Conservation (phyloP, 2,113 vertebrate species). For the Mastomys coucha region DNA sequence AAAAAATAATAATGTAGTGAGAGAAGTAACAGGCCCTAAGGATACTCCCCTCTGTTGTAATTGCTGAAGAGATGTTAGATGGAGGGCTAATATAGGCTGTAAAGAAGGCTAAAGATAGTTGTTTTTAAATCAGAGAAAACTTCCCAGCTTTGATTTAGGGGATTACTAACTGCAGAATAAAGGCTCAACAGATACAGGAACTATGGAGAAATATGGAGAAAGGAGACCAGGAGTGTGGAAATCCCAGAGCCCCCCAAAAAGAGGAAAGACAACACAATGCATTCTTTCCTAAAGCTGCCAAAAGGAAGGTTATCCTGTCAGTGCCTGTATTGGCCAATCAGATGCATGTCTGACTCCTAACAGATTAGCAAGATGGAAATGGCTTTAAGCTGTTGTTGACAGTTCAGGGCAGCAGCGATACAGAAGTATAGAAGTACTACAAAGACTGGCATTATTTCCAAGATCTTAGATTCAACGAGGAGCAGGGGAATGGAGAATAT, state of each 20-base stretch:
- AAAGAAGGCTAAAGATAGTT: not conserved
- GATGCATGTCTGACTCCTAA: not conserved
- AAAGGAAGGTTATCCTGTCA: not conserved
- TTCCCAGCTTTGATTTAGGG: not conserved
- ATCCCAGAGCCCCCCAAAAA: not conserved
- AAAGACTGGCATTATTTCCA: not conserved
- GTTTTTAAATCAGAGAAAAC: conserved; percentile 28
- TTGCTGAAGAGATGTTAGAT: not conserved
- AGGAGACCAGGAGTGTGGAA: not conserved
- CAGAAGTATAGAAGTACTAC: not conserved
- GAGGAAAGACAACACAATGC: not conserved
- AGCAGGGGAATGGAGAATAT: not conserved
- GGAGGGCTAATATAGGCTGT: not conserved
- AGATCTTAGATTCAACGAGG: not conserved
- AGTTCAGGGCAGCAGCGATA: not conserved
- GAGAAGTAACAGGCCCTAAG: not conserved
- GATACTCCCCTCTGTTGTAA: not conserved
- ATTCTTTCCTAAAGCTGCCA: not conserved
- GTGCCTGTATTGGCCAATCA: not conserved
- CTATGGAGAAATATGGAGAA: not conserved
- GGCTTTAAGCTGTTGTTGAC: not conserved
- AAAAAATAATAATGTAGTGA: not conserved
- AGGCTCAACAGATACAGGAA: not conserved
- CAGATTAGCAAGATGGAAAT: not conserved
- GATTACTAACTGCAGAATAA: not conserved